A percentile compares a stretch with the other conserved stretches of the same genome.
Evolutionary conservation across 2,888 invertebrate species (phyloP).

Genomic region (Torymus tubicola): DNA sequence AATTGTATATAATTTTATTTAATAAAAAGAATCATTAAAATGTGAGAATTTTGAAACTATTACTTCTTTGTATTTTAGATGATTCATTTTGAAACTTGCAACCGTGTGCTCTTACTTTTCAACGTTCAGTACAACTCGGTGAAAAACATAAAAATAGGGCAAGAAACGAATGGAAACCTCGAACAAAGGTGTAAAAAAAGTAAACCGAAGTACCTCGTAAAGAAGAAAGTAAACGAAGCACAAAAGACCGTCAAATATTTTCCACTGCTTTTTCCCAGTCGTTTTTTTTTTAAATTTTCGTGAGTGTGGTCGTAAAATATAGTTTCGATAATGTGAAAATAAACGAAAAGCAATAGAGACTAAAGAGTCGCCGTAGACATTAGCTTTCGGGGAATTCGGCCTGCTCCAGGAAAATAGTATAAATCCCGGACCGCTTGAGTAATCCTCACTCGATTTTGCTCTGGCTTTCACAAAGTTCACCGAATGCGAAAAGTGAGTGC

Average conservation of each 20-base stretch:
- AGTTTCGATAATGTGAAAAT: constrained; percentile 13
- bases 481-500: constrained; percentile 1
- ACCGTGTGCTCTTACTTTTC: background rate
- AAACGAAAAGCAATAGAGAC: constrained; percentile 2
- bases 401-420: constrained; percentile 32
- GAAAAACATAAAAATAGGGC: constrained; percentile 5
- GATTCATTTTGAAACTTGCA: constrained; percentile 9
- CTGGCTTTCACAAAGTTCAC: background rate
- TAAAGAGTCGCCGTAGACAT: background rate
- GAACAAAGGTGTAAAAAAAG: constrained; percentile 37
- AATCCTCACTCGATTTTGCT: constrained; percentile 32
- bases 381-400: background rate
- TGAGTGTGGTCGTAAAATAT: background rate
- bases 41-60: background rate
- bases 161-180: background rate
- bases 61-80: constrained; percentile 6
- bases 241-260: constrained; percentile 38
- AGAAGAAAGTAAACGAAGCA: constrained; percentile 27
- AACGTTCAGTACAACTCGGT: background rate
- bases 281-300: background rate
- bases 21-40: too few relatives aligned
- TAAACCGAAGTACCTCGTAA: constrained; percentile 20
- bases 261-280: background rate
- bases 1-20: too few relatives aligned
- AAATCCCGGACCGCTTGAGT: constrained; percentile 9